Conservation (phyloP, 2,888 invertebrate species). For the Colostygia pectinataria region DNA sequence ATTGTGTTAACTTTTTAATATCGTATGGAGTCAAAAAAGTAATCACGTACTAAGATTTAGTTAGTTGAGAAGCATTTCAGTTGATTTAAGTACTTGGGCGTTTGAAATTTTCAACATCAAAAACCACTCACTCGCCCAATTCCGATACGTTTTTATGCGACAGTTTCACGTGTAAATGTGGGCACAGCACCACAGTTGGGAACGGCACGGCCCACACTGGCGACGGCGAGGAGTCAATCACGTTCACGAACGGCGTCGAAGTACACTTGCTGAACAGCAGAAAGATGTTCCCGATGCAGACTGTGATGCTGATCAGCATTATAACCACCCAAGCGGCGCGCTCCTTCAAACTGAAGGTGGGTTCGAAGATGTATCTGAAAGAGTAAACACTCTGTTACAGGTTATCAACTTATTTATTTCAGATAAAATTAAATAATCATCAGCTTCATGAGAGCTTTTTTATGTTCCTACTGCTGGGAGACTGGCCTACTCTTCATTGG, state of each 20-base stretch:
- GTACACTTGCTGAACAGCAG: conserved; percentile 69
- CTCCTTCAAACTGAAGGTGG: conserved; percentile 65
- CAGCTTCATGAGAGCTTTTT: too few relatives aligned
- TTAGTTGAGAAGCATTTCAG: too few relatives aligned
- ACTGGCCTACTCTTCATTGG: too few relatives aligned
- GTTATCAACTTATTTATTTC: too few relatives aligned
- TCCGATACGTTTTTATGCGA: conserved; percentile 61
- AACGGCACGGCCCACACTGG: conserved; percentile 78
- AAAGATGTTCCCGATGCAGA: conserved; percentile 67
- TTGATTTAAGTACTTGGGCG: too few relatives aligned
- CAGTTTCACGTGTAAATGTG: conserved; percentile 67
- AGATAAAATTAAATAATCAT: too few relatives aligned
- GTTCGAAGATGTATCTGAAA: conserved; percentile 73
- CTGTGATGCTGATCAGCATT: conserved; percentile 62
- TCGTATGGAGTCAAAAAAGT: too few relatives aligned
- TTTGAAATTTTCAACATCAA: too few relatives aligned
- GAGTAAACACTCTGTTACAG: too few relatives aligned
- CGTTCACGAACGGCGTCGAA: conserved; percentile 73
- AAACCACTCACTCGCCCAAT: conserved; percentile 54
- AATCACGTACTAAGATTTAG: too few relatives aligned
- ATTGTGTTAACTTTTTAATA: too few relatives aligned
- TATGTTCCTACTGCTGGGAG: too few relatives aligned
- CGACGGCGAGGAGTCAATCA: conserved; percentile 72
- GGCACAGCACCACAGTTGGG: conserved; percentile 73
- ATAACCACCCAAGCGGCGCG: conserved; percentile 67